Evolutionary conservation across 1,140 invertebrate species (phyloP), one percentile per base, ranked within the genome.

Genomic region (Cataglyphis hispanica): DNA sequence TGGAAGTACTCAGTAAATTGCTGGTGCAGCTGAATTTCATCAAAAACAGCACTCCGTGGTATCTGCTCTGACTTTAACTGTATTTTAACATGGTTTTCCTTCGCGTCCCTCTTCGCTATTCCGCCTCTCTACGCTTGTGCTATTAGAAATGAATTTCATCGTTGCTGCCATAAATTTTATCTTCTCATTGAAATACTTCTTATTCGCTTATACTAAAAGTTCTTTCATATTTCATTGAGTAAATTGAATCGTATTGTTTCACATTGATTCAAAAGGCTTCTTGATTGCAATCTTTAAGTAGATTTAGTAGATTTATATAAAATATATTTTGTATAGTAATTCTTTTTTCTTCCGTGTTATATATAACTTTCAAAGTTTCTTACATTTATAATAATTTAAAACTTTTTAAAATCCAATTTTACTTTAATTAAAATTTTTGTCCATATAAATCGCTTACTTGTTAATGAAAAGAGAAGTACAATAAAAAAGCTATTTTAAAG

Each of bases 1-100:
- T 74, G 78, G 67, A 74, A 83, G 78, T 83, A 83, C 78, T 74
- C 78, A 60, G 67, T 74, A 74, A 83, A 83, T 83, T 83, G 78
- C 78, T 74, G 67, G 67, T 74, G 78, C 78, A 83, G 40, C 53
- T 83, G 67, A 83, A 83, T 83, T 83, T 74, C 78, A 83, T 74
- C 78, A 83, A 83, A 83, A 83, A 83, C 78, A 83, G 53, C 67
- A 72, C 67, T 74, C 53, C 25, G 37, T 19, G 40, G 67, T 83
- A 43, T 83, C 56, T 22, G 56, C 25, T 37, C 37, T 10, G 66
- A 72, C 53, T 81, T 81, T 53, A 72, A 72, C 78, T 74, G 53
- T 60, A 81, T 61, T 74, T 83, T 83, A 83, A 83, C 78, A 74
- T 34, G 37, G 25, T 60, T 60, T 50, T 46, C 67, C 78, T 43